Evolutionary conservation across 2,113 vertebrate genomes (phyloP).

Genomic region (Mesocricetus auratus): DNA sequence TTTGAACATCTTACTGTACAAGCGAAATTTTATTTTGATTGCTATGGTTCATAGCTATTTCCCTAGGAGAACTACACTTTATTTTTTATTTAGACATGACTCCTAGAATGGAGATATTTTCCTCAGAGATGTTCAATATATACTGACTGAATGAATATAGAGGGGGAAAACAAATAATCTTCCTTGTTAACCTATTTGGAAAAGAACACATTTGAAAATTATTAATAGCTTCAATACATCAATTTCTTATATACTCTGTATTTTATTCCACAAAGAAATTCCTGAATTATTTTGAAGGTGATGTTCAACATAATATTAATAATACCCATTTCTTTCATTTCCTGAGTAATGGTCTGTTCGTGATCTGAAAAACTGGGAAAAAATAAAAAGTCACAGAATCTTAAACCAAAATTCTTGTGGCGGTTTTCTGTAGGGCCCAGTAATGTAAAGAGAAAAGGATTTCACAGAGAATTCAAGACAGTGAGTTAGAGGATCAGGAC

Average conservation of each 20-base stretch:
- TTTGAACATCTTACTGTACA: neutral
- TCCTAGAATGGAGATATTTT: neutral
- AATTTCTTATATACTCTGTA: neutral
- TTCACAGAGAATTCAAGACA: neutral
- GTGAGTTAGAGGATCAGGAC: neutral
- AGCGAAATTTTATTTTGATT: neutral
- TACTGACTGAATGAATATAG: neutral
- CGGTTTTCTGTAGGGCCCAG: neutral
- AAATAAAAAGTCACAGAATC: neutral
- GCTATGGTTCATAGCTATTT: neutral
- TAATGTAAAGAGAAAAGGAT: neutral
- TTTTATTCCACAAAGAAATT: neutral
- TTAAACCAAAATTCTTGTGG: neutral
- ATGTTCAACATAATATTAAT: neutral
- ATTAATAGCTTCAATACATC: neutral
- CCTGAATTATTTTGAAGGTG: neutral
- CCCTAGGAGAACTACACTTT: neutral
- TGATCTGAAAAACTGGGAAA: neutral
- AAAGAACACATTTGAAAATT: neutral
- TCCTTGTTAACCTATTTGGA: neutral
- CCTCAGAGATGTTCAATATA: neutral
- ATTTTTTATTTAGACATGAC: neutral
- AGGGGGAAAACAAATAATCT: neutral
- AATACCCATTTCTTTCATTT: neutral
- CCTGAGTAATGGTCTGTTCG: neutral